Conservation (phyloP, 2,888 invertebrate species). For the Spatulosminthurus flaviceps region DNA sequence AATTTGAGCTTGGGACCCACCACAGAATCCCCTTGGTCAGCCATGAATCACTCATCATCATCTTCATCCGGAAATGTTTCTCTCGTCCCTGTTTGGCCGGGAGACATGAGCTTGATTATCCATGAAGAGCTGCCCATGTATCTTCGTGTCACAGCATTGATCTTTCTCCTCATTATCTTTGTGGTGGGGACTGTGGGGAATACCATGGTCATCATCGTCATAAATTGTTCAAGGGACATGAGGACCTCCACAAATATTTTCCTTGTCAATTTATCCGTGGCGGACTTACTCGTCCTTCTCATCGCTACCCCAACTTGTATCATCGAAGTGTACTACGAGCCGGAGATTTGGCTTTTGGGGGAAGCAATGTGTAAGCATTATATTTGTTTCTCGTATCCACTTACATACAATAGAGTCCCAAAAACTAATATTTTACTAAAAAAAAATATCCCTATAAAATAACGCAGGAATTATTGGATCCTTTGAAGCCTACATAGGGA, state of each 20-base stretch:
- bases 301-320: constrained; percentile 92
- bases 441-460: no score
- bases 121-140: constrained; percentile 73
- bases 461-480: no score
- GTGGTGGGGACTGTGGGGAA: constrained; percentile 90
- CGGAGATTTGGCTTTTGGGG: constrained; percentile 92
- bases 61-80: not conserved
- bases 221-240: constrained; percentile 84
- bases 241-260: constrained; percentile 94
- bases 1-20: no score
- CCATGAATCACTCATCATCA: not conserved
- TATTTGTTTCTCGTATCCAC: no score
- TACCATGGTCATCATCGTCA: constrained; percentile 91
- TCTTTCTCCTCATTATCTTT: constrained; percentile 87
- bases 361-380: constrained; percentile 85
- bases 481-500: no score
- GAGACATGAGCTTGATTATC: not conserved
- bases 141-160: constrained; percentile 86
- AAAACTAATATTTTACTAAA: no score
- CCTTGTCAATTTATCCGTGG: constrained; percentile 86
- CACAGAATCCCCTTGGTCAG: not conserved
- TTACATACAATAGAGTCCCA: no score
- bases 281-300: constrained; percentile 87
- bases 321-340: constrained; percentile 88
- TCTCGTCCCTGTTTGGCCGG: constrained; percentile 30